phyloP scores from a whole-genome alignment of 2,888 invertebrate genomes.

The Galeruca laticollis region DNA sequence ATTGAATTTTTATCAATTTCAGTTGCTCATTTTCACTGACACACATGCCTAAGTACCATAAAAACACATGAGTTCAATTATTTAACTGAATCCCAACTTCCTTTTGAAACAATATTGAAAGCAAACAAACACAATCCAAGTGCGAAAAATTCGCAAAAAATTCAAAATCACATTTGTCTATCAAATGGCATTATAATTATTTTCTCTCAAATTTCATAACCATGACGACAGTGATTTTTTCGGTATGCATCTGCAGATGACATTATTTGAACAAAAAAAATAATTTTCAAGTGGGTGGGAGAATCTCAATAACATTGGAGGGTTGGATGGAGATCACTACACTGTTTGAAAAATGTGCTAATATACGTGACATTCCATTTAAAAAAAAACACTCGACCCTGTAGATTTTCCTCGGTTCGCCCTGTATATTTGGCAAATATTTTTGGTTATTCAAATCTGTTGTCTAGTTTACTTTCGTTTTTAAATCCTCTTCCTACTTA shows the following conservation, averaged over 20 bases:
- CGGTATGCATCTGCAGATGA: conserved; percentile 16
- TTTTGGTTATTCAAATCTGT: conserved; percentile 7
- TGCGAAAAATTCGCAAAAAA: no score
- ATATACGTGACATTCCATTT: no score
- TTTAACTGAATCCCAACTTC: no score
- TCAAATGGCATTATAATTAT: conserved; percentile 9
- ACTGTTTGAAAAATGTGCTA: not conserved
- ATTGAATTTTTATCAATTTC: conserved; percentile 15
- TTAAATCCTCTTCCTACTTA: conserved; percentile 18
- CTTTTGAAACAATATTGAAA: no score
- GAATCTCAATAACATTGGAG: conserved; percentile 7
- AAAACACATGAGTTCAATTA: no score
- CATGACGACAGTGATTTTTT: conserved; percentile 17
- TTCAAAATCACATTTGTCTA: conserved; percentile 3
- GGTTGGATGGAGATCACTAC: conserved; percentile 9
- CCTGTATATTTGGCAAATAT: conserved; percentile 18
- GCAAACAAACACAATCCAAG: no score
- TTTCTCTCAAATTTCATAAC: conserved; percentile 10
- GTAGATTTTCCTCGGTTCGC: conserved; percentile 13
- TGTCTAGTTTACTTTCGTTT: conserved; percentile 21
- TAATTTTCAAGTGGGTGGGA: conserved; percentile 17
- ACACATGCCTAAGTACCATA: conserved; percentile 3
- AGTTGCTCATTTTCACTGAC: conserved; percentile 3
- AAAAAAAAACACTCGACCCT: conserved; percentile 5
- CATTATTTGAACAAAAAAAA: conserved; percentile 19